These are phyloP conservation scores for Ophion costatus DNA, from an alignment of 2,888 invertebrate genomes.

Conservation along the genomic window DNA sequence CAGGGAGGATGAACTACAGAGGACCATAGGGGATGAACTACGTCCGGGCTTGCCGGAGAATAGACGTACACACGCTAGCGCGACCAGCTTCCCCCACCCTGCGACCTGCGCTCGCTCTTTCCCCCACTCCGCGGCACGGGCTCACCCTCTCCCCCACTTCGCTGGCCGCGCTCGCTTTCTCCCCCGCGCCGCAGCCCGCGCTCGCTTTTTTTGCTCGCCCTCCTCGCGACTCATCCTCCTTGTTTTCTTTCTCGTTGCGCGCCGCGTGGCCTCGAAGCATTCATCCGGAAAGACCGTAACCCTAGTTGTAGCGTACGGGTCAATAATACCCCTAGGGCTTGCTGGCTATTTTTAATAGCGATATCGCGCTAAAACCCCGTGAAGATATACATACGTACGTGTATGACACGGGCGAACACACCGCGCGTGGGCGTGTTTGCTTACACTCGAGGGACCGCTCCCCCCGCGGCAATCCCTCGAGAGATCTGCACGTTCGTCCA, in stretches of 20 bases:
- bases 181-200: background rate
- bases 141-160: no score
- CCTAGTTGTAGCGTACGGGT: slow-evolving; percentile 73
- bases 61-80: slow-evolving; percentile 22
- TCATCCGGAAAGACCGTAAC: slow-evolving; percentile 73
- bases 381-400: background rate
- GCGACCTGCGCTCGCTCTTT: slow-evolving; percentile 15
- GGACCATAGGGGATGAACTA: slow-evolving; percentile 45
- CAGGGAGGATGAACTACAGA: slow-evolving; percentile 24
- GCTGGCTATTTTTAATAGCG: slow-evolving; percentile 75
- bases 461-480: slow-evolving; percentile 19
- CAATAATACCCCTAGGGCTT: slow-evolving; percentile 73
- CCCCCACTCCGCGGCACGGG: slow-evolving; percentile 14
- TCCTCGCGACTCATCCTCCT: background rate
- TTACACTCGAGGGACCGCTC: slow-evolving; percentile 11
- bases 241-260: slow-evolving; percentile 36
- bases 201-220: background rate
- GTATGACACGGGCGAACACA: background rate
- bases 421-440: slow-evolving; percentile 1
- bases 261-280: slow-evolving; percentile 65
- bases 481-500: background rate
- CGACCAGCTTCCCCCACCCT: slow-evolving; percentile 8
- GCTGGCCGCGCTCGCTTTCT: no score
- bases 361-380: slow-evolving; percentile 54
- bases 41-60: slow-evolving; percentile 50